Conservation (phyloP, 1,140 invertebrate genomes). For the Babylonia areolata region DNA sequence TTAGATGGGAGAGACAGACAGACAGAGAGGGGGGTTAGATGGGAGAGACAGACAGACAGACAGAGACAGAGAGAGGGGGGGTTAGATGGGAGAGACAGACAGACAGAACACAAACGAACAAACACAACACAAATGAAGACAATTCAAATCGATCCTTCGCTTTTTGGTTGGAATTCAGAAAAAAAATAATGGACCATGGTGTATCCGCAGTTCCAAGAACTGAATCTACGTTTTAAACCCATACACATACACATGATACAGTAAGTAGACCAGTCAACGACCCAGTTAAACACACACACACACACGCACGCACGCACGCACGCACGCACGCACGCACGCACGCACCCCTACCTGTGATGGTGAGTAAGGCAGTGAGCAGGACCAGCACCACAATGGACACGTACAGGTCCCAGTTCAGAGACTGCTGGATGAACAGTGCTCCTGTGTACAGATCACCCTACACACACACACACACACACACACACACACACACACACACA, state of each 20-base stretch:
- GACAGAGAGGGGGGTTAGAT: neutral
- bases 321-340: conserved; percentile 1
- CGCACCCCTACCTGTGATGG: conserved; percentile 73
- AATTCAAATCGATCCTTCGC: no score
- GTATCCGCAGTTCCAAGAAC: no score
- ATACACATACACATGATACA: no score
- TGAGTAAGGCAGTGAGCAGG: conserved; percentile 74
- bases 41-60: neutral
- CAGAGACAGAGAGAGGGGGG: neutral
- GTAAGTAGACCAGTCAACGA: no score
- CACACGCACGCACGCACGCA: conserved; percentile 5
- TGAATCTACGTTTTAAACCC: no score
- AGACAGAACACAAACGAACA: no score
- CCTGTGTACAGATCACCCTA: conserved; percentile 81
- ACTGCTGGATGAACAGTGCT: conserved; percentile 79
- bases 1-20: neutral
- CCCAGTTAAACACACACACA: neutral
- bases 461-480: no score
- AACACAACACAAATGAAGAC: no score
- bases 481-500: neutral
- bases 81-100: no score
- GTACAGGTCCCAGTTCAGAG: conserved; percentile 77
- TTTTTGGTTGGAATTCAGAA: no score
- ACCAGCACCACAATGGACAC: conserved; percentile 68
- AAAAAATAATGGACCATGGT: no score